Conservation (phyloP, 1,140 invertebrate species). For the Apis dorsata region DNA sequence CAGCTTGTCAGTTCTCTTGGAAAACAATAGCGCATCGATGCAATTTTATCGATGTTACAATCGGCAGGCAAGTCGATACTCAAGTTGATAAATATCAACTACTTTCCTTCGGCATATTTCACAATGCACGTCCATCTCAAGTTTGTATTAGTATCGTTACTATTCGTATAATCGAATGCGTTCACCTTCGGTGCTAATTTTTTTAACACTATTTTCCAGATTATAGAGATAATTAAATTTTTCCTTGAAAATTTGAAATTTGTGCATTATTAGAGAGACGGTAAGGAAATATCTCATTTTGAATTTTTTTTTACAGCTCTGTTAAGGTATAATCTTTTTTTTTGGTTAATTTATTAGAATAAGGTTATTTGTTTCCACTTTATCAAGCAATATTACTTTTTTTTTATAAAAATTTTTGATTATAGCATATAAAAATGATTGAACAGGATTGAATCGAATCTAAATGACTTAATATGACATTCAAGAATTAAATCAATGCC, state of each 20-base stretch:
- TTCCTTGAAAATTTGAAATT: neutral
- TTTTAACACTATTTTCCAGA: slow-evolving; percentile 27
- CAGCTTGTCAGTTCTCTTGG: slow-evolving; percentile 35
- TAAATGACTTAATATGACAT: too few relatives aligned
- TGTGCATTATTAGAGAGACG: neutral
- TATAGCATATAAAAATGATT: too few relatives aligned
- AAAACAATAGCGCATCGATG: slow-evolving; percentile 60
- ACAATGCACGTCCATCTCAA: slow-evolving; percentile 57
- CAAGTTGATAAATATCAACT: slow-evolving; percentile 59
- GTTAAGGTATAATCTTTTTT: too few relatives aligned
- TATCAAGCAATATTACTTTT: too few relatives aligned
- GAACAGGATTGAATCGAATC: too few relatives aligned
- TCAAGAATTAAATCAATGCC: too few relatives aligned
- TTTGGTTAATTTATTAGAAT: too few relatives aligned
- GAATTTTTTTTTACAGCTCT: too few relatives aligned
- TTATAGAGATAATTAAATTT: neutral
- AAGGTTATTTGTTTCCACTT: too few relatives aligned
- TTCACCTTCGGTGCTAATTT: slow-evolving; percentile 32
- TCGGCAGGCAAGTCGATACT: slow-evolving; percentile 51
- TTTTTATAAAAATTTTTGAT: too few relatives aligned
- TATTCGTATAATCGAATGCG: slow-evolving; percentile 41
- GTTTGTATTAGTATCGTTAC: neutral
- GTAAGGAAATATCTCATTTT: neutral
- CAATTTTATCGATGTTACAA: slow-evolving; percentile 52
- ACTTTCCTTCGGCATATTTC: slow-evolving; percentile 63